Conservation (phyloP, 37 sponge, comb jelly and placozoan genomes). For the Geodia barretti region DNA sequence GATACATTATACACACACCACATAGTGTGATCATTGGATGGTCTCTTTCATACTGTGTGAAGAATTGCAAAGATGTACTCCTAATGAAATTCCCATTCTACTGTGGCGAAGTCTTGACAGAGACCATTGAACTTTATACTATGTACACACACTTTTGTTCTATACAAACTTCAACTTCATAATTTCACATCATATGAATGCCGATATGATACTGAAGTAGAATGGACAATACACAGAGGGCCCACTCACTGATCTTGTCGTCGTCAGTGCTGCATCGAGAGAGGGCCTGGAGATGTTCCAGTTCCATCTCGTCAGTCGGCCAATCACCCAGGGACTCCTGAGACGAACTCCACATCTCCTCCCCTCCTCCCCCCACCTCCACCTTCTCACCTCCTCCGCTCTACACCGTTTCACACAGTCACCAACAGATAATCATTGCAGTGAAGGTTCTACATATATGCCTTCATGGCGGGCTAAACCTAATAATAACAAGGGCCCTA, state of each 20-base stretch:
- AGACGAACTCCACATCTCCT: slow-evolving; percentile 7
- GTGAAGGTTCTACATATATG: too few species aligned
- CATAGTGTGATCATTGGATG: too few species aligned
- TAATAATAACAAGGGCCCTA: too few species aligned
- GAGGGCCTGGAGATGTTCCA: slow-evolving; percentile 22
- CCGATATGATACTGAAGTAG: too few species aligned
- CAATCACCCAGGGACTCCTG: slow-evolving; percentile 25
- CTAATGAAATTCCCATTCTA: too few species aligned
- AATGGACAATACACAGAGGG: slow-evolving; percentile 15
- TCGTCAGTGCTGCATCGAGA: slow-evolving; percentile 53
- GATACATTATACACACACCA: background rate
- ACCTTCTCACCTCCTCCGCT: background rate
- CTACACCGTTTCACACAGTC: too few species aligned
- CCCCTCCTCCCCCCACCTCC: background rate
- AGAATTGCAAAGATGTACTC: too few species aligned
- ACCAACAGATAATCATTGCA: too few species aligned
- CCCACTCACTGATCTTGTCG: slow-evolving; percentile 64
- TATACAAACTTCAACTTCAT: background rate
- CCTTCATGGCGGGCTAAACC: too few species aligned
- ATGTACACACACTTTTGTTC: background rate
- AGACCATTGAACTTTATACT: too few species aligned
- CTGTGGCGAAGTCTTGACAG: too few species aligned
- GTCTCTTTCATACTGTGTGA: too few species aligned
- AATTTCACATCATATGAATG: background rate
- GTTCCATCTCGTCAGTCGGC: slow-evolving; percentile 39